Evolutionary conservation across 2,888 invertebrate species (phyloP).

Genomic region (Pterostichus niger): DNA sequence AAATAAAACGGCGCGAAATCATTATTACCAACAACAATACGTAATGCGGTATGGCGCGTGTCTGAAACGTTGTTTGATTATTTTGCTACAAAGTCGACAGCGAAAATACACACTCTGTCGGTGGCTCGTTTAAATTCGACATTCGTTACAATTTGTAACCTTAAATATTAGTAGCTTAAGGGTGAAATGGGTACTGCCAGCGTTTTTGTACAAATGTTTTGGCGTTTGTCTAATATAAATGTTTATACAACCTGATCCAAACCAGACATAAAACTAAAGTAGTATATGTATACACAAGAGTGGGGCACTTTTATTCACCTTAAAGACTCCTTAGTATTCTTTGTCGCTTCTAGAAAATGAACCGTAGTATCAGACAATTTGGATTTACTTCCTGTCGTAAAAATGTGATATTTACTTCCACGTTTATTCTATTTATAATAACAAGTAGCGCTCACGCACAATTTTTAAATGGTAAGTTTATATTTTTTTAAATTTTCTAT

Average conservation of each 20-base stretch:
- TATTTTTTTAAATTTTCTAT: neutral
- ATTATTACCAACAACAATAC: conserved; percentile 23
- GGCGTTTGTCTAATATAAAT: conserved; percentile 66
- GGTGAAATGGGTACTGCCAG: conserved; percentile 29
- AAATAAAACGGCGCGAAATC: neutral
- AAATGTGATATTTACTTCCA: conserved; percentile 46
- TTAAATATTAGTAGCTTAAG: conserved; percentile 52
- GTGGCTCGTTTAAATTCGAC: conserved; percentile 50
- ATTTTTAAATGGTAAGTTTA: conserved; percentile 52
- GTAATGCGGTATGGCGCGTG: conserved; percentile 16
- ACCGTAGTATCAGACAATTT: conserved; percentile 21
- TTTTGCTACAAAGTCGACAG: conserved; percentile 53
- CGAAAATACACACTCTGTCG: conserved; percentile 51
- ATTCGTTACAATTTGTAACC: conserved; percentile 28
- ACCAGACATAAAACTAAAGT: conserved; percentile 64
- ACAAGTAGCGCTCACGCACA: conserved; percentile 11
- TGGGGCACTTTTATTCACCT: conserved; percentile 63
- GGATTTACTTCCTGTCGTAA: conserved; percentile 50
- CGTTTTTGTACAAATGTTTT: conserved; percentile 62
- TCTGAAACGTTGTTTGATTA: conserved; percentile 50
- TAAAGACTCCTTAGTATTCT: conserved; percentile 55
- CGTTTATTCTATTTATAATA: conserved; percentile 42
- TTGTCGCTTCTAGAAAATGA: conserved; percentile 56
- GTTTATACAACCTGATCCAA: conserved; percentile 66
- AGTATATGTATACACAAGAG: conserved; percentile 45